phyloP scores from a whole-genome alignment of 2,113 vertebrate species.

The Istiophorus platypterus region DNA sequence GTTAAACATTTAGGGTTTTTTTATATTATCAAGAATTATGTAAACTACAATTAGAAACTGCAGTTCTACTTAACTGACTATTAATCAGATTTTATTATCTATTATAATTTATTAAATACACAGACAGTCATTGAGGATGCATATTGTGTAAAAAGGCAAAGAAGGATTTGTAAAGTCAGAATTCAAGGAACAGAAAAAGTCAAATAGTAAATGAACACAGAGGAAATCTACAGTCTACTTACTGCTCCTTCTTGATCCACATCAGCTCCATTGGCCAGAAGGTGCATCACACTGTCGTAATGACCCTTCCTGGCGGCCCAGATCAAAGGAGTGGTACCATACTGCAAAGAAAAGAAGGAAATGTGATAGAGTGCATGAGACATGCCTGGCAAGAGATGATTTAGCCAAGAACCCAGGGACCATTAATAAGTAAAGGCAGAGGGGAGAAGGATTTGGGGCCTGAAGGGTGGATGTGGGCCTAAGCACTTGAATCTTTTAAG shows the following conservation, averaged over 20 bases:
- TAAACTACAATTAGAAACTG: too few species aligned
- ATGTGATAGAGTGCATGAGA: background rate
- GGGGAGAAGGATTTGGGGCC: background rate
- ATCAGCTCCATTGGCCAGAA: slow-evolving; percentile 95
- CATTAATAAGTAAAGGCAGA: slow-evolving; percentile 1
- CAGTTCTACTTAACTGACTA: too few species aligned
- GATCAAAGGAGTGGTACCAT: slow-evolving; percentile 96
- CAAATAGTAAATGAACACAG: background rate
- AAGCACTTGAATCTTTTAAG: background rate
- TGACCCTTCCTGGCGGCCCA: slow-evolving; percentile 97
- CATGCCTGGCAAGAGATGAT: background rate
- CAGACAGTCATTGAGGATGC: background rate
- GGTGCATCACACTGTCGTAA: slow-evolving; percentile 92
- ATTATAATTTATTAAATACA: background rate
- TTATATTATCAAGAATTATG: too few species aligned
- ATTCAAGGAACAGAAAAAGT: too few species aligned
- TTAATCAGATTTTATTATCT: too few species aligned
- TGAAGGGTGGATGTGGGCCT: background rate
- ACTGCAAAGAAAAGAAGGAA: slow-evolving; percentile 80
- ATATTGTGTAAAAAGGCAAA: background rate
- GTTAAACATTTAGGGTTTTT: too few species aligned
- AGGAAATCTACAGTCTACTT: slow-evolving; percentile 55
- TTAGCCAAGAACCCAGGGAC: background rate
- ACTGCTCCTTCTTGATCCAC: slow-evolving; percentile 99
- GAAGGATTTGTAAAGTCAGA: background rate